phyloP scores from a whole-genome alignment of 2,888 invertebrate species.

The Cantharis flavilabris region DNA sequence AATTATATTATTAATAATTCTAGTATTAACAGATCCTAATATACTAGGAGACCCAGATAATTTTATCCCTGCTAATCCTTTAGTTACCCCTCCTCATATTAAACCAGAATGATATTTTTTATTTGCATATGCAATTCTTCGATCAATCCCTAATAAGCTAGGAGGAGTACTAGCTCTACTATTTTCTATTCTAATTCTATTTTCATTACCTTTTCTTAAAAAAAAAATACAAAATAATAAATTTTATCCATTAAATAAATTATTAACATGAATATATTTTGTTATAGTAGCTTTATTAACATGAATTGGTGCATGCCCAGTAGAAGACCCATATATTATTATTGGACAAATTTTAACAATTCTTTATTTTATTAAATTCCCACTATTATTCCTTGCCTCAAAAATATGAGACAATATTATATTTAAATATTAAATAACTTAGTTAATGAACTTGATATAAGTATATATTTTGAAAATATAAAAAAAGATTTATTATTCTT shows the following conservation, averaged over 20 bases:
- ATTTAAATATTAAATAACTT: conserved; percentile 41
- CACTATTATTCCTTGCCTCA: conserved; percentile 59
- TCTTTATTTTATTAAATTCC: conserved; percentile 63
- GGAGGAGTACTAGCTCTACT: conserved; percentile 73
- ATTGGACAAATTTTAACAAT: conserved; percentile 66
- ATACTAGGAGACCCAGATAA: conserved; percentile 73
- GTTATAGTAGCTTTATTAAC: conserved; percentile 65
- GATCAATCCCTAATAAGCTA: conserved; percentile 79
- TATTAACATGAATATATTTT: conserved; percentile 64
- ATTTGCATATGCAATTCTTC: conserved; percentile 81
- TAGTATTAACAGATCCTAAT: conserved; percentile 63
- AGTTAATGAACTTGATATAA: conserved; percentile 69
- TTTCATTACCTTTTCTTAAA: conserved; percentile 63
- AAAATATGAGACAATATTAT: conserved; percentile 62
- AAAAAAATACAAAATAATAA: conserved; percentile 63
- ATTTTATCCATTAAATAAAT: conserved; percentile 67
- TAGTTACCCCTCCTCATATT: conserved; percentile 77
- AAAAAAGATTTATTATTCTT: conserved; percentile 62
- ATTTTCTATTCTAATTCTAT: conserved; percentile 69
- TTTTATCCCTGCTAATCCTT: conserved; percentile 70
- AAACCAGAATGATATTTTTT: conserved; percentile 86
- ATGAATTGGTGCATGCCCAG: conserved; percentile 72
- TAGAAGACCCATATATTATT: conserved; percentile 68
- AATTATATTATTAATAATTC: conserved; percentile 58
- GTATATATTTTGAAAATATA: conserved; percentile 74